Evolutionary conservation across 2,888 invertebrate genomes (phyloP).

Genomic region (Tromatobia lineatoria): DNA sequence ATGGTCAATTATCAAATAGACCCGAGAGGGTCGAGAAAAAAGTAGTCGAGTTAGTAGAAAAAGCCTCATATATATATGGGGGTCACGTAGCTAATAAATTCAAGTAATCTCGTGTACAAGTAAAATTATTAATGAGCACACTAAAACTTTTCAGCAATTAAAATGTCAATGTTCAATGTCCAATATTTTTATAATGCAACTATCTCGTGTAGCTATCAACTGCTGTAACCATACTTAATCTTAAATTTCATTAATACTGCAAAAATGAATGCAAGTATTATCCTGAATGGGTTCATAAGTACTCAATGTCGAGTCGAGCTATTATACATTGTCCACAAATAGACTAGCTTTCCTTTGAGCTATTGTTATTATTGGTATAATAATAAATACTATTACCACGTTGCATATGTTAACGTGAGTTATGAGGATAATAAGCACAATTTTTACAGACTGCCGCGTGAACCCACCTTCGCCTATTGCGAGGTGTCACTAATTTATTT

Average conservation of each 20-base stretch:
- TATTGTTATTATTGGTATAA: neutral
- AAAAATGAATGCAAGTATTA: neutral
- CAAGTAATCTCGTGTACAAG: too few species aligned
- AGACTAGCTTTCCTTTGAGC: conserved; percentile 4
- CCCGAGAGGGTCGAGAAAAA: too few species aligned
- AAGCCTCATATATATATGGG: too few species aligned
- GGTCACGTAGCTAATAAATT: too few species aligned
- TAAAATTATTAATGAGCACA: too few species aligned
- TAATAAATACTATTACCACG: neutral
- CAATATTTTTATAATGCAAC: too few species aligned
- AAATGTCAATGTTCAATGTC: too few species aligned
- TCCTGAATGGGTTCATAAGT: neutral
- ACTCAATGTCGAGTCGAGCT: neutral
- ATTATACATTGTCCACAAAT: conserved; percentile 13
- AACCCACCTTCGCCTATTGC: conserved; percentile 24
- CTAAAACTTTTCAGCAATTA: too few species aligned
- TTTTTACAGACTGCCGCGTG: conserved; percentile 23
- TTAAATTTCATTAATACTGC: neutral
- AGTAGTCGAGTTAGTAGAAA: too few species aligned
- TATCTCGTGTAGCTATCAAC: neutral
- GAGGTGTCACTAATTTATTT: conserved; percentile 47
- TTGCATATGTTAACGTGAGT: conserved; percentile 15
- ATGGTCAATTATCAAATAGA: too few species aligned
- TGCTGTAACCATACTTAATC: neutral
- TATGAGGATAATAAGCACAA: conserved; percentile 28